Evolutionary conservation across 1,140 invertebrate species (phyloP).

Genomic region (Aphaenogaster ashmeadi): DNA sequence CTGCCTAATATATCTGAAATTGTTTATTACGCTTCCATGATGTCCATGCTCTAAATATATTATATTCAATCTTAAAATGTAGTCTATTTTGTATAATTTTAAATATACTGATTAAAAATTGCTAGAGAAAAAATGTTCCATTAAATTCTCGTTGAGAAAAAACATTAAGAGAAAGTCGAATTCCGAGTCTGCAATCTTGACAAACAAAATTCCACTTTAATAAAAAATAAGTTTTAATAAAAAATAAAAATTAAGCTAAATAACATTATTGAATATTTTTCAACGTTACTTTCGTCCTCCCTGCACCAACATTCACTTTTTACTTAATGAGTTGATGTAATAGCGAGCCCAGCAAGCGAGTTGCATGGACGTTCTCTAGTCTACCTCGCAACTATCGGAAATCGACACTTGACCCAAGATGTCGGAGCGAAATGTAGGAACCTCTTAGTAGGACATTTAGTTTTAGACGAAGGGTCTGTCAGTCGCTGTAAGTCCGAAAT

Average conservation of each 20-base stretch:
- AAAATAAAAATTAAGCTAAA: neutral
- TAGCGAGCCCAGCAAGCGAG: neutral
- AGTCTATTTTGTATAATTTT: neutral
- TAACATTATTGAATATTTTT: neutral
- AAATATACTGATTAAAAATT: neutral
- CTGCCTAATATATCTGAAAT: neutral
- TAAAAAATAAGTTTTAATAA: neutral
- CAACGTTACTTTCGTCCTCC: neutral
- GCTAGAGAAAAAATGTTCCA: neutral
- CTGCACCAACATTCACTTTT: neutral
- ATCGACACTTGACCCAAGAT: slow-evolving; percentile 54
- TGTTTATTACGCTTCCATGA: neutral
- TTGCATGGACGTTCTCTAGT: slow-evolving; percentile 14
- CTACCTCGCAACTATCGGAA: slow-evolving; percentile 51
- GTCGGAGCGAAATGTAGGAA: neutral
- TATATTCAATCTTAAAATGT: neutral
- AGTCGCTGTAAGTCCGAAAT: neutral
- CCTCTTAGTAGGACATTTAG: slow-evolving; percentile 3
- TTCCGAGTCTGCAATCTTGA: neutral
- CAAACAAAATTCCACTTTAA: neutral
- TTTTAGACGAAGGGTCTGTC: slow-evolving; percentile 16
- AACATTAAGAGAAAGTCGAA: neutral
- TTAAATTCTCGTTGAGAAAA: neutral
- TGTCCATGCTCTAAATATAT: neutral
- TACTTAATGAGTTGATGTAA: neutral